phyloP scores from a whole-genome alignment of 2,113 vertebrate species.

The Anolis sagrei region DNA sequence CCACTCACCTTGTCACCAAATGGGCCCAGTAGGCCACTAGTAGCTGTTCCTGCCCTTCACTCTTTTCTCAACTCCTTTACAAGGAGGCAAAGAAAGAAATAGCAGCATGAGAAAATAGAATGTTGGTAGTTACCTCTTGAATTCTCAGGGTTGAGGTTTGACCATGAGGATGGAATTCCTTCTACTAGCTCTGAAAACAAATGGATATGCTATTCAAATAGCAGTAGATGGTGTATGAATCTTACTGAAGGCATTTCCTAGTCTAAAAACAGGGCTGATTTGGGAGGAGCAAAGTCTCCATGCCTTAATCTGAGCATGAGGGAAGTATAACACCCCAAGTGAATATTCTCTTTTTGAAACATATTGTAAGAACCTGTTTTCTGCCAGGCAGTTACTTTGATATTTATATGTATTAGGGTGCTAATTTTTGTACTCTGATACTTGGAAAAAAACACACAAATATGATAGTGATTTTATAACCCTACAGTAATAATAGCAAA shows the following conservation, averaged over 20 bases:
- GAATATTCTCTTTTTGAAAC: neutral
- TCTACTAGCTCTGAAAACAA: neutral
- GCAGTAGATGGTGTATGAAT: neutral
- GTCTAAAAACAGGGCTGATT: no score
- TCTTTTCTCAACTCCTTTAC: neutral
- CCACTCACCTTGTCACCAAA: neutral
- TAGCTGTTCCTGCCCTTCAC: neutral
- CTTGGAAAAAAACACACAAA: neutral
- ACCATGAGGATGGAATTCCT: no score
- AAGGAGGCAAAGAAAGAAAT: no score
- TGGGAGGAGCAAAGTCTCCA: no score
- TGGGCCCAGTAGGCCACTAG: neutral
- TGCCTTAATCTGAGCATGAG: no score
- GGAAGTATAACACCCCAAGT: no score
- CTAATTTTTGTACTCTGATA: neutral
- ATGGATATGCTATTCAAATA: neutral
- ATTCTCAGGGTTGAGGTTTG: neutral
- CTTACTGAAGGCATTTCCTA: neutral
- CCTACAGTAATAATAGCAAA: neutral
- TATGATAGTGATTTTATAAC: neutral
- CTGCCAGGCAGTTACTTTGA: neutral
- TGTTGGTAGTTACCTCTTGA: neutral
- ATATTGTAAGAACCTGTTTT: neutral
- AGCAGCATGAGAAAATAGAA: no score
- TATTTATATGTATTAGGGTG: neutral